A percentile compares a stretch with the other conserved stretches of the same genome.
phyloP scores from a whole-genome alignment of 1,140 invertebrate genomes.

The Conus betulinus region DNA sequence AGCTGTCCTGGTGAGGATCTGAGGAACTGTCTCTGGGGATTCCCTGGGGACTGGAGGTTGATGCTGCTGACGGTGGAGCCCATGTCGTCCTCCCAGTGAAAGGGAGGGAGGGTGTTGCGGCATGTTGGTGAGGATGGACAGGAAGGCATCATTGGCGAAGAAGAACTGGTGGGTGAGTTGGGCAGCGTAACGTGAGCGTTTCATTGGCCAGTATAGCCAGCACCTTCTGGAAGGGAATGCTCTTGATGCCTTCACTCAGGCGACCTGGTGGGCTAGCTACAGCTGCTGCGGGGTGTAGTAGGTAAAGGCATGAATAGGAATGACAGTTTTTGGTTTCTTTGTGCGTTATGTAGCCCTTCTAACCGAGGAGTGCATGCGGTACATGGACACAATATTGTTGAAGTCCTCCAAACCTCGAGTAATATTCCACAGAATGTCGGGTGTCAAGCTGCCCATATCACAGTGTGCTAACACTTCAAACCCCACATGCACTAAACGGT shows the following conservation, averaged over 20 bases:
- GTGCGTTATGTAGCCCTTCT: slow-evolving; percentile 25
- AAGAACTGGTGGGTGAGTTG: slow-evolving; percentile 70
- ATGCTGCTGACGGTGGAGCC: slow-evolving; percentile 43
- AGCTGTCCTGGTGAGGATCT: slow-evolving; percentile 39
- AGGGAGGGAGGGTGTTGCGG: slow-evolving; percentile 56
- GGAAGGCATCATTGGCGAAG: slow-evolving; percentile 67
- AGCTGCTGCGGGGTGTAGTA: slow-evolving; percentile 44
- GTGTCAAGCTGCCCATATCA: slow-evolving; percentile 62
- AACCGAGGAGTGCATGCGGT: slow-evolving; percentile 19
- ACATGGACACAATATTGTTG: slow-evolving; percentile 65
- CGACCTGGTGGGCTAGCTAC: slow-evolving; percentile 56
- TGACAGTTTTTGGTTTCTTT: slow-evolving; percentile 22
- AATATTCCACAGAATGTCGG: slow-evolving; percentile 72
- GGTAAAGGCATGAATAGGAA: slow-evolving; percentile 31
- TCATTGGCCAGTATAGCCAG: slow-evolving; percentile 69
- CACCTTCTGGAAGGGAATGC: slow-evolving; percentile 69
- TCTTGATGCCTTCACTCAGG: slow-evolving; percentile 59
- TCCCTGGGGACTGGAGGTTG: slow-evolving; percentile 15
- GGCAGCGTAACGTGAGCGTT: slow-evolving; percentile 70
- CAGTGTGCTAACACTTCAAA: slow-evolving; percentile 74
- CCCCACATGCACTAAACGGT: slow-evolving; percentile 70
- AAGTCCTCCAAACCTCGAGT: slow-evolving; percentile 73
- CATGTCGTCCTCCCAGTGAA: slow-evolving; percentile 67
- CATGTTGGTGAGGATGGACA: slow-evolving; percentile 59
- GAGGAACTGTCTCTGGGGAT: slow-evolving; percentile 17